These are phyloP conservation scores for Brotula barbata DNA, from an alignment of 2,797 vertebrate species.

Conservation along the genomic window DNA sequence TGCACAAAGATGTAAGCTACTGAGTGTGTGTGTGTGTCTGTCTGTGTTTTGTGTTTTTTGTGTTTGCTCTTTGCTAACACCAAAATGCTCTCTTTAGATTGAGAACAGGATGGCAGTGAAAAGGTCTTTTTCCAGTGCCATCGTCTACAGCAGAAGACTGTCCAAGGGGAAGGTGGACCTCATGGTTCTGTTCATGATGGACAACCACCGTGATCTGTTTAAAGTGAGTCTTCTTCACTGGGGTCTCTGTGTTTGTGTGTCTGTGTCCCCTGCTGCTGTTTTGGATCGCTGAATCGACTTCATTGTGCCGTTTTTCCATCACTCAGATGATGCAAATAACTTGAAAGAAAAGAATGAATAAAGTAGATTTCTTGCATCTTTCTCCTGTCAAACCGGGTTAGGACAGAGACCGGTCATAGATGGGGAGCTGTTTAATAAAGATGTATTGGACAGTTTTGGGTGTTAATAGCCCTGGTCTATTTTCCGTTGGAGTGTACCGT, in stretches of 20 bases:
- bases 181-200: constrained; percentile 93
- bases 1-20: constrained; percentile 88
- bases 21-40: background rate
- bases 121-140: constrained; percentile 89
- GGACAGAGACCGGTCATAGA: no score
- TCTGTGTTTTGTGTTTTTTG: background rate
- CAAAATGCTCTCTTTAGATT: constrained; percentile 70
- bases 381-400: no score
- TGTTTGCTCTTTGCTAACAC: constrained; percentile 16
- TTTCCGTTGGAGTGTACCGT: no score
- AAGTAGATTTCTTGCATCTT: no score
- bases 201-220: constrained; percentile 92
- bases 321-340: no score
- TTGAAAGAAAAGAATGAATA: no score
- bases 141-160: constrained; percentile 88
- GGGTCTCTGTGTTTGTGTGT: background rate
- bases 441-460: no score
- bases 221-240: constrained; percentile 80
- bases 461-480: no score
- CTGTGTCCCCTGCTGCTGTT: background rate
- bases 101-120: constrained; percentile 98
- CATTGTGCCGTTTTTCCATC: no score
- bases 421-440: no score
- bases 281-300: no score
- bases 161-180: constrained; percentile 95